phyloP scores from a whole-genome alignment of 2,797 vertebrate species.

The Sebastes wilsoni region DNA sequence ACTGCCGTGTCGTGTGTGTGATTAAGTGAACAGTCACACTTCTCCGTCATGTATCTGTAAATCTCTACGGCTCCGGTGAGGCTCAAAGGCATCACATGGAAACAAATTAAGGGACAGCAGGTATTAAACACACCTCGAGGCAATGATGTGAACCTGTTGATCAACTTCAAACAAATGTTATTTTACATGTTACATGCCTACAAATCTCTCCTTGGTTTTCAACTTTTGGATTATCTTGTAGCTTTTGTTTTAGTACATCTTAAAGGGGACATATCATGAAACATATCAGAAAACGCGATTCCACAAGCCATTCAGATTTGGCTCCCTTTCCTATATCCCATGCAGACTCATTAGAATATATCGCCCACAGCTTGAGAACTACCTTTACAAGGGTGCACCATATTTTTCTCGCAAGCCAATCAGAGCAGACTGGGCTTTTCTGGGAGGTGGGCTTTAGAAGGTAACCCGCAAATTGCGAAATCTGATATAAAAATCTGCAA shows the following conservation, averaged over 20 bases:
- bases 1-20: slow-evolving; percentile 21
- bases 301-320: too few relatives aligned
- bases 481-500: too few relatives aligned
- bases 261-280: neutral
- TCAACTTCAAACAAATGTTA: neutral
- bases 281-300: neutral
- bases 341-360: too few relatives aligned
- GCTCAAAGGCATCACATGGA: neutral
- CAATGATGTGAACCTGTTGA: neutral
- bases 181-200: neutral
- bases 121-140: neutral
- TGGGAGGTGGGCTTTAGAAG: too few relatives aligned
- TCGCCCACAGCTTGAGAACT: too few relatives aligned
- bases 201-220: neutral
- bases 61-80: neutral
- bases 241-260: neutral
- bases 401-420: too few relatives aligned
- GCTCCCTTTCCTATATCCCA: neutral
- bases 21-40: slow-evolving; percentile 12
- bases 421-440: too few relatives aligned
- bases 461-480: too few relatives aligned
- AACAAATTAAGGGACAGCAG: neutral
- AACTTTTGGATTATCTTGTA: neutral
- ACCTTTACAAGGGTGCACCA: too few relatives aligned
- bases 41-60: slow-evolving; percentile 1